These are phyloP conservation scores for Sebastes ruberrimus DNA, from an alignment of 2,797 vertebrate genomes.

Conservation along the genomic window DNA sequence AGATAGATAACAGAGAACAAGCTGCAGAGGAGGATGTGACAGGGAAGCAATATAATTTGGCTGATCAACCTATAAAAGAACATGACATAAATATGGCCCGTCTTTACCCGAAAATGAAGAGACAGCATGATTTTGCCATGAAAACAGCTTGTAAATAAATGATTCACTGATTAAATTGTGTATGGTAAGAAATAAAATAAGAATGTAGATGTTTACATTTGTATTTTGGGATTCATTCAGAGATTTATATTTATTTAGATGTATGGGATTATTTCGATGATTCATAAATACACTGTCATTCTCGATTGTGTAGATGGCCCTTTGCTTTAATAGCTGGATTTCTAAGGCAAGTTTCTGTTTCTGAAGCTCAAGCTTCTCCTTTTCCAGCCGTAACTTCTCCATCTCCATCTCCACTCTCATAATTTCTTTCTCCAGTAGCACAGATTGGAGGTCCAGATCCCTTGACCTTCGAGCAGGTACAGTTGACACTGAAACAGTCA, in stretches of 20 bases:
- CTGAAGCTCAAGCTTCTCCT: background rate
- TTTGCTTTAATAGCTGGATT: background rate
- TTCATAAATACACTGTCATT: background rate
- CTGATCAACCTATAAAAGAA: background rate
- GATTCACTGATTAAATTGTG: background rate
- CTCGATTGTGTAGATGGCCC: background rate
- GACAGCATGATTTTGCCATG: background rate
- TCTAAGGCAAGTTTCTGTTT: background rate
- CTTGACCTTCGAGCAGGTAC: background rate
- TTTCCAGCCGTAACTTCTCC: accelerated
- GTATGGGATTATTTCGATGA: background rate
- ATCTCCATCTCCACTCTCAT: background rate
- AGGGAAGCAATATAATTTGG: background rate
- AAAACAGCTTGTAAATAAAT: background rate
- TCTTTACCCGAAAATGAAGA: background rate
- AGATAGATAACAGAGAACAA: background rate
- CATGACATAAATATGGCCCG: accelerated
- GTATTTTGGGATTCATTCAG: background rate
- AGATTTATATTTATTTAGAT: background rate
- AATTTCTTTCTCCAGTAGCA: background rate
- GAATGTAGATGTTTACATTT: background rate
- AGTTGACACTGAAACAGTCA: background rate
- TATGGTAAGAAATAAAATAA: background rate
- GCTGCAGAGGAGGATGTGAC: background rate
- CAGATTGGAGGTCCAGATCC: background rate